phyloP scores from a whole-genome alignment of 2,113 vertebrate genomes.

The Phoxinus phoxinus region DNA sequence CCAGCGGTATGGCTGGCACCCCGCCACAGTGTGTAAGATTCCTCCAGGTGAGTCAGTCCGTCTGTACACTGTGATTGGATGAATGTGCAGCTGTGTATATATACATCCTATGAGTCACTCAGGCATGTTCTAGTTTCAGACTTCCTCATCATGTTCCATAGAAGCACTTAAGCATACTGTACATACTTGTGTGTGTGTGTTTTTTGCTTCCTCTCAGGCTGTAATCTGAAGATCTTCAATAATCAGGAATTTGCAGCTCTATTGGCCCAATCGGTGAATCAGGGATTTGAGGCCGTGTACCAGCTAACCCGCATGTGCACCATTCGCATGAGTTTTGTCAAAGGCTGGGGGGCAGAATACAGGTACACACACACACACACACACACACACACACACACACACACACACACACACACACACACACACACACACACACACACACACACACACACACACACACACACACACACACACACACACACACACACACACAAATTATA shows the following conservation, averaged over 20 bases:
- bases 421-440: too few relatives aligned
- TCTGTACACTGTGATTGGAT: conserved; percentile 33
- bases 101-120: conserved; percentile 49
- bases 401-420: too few relatives aligned
- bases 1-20: conserved; percentile 98
- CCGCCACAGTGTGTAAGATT: conserved; percentile 98
- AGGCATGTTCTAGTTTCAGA: conserved; percentile 12
- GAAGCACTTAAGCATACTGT: conserved; percentile 14
- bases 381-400: too few relatives aligned
- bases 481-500: too few relatives aligned
- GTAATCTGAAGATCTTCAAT: conserved; percentile 91
- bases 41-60: conserved; percentile 84
- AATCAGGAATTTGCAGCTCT: conserved; percentile 90
- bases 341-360: conserved; percentile 91
- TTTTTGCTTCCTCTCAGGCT: conserved; percentile 71
- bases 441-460: too few relatives aligned
- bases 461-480: too few relatives aligned
- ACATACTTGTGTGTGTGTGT: conserved; percentile 20
- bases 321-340: conserved; percentile 91
- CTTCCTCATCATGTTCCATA: conserved; percentile 25
- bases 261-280: conserved; percentile 89
- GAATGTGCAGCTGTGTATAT: background rate
- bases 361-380: conserved; percentile 63
- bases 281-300: conserved; percentile 90
- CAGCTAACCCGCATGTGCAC: conserved; percentile 90